These are phyloP conservation scores for Ceyx melanurus DNA, from an alignment of 2,113 vertebrate species.

Conservation along the genomic window DNA sequence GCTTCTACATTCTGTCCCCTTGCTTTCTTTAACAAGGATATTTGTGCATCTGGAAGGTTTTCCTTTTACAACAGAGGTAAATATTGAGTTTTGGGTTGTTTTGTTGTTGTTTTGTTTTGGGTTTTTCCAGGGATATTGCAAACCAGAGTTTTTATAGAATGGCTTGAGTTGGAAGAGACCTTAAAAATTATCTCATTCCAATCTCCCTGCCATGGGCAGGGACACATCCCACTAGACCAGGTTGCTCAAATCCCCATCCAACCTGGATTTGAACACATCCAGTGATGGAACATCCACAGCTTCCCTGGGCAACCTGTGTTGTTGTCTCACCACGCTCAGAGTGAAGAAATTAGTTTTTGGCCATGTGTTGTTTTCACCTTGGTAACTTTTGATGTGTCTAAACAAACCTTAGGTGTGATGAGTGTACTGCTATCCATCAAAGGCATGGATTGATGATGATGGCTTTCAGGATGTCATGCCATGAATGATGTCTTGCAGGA, in stretches of 20 bases:
- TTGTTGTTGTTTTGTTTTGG: too few species aligned
- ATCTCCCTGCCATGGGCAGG: too few species aligned
- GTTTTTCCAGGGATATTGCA: too few species aligned
- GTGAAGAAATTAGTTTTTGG: too few species aligned
- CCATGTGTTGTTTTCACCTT: not conserved
- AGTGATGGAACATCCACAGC: too few species aligned
- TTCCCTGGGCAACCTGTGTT: not conserved
- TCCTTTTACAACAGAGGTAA: not conserved
- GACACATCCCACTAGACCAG: too few species aligned
- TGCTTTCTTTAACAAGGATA: not conserved
- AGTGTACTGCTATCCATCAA: not conserved
- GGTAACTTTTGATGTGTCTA: not conserved
- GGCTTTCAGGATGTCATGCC: not conserved
- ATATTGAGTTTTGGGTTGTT: not conserved
- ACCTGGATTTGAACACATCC: too few species aligned
- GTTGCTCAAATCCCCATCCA: too few species aligned
- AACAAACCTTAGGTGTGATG: not conserved
- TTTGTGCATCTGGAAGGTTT: not conserved
- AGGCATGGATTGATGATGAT: not conserved
- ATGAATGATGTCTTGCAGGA: not conserved
- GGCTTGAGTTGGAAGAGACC: not conserved
- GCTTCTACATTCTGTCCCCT: not conserved
- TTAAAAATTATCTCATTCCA: not conserved
- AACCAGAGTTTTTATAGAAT: not conserved
- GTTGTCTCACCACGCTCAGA: too few species aligned